Evolutionary conservation across 2,113 vertebrate species (phyloP).

Genomic region (Meriones unguiculatus): DNA sequence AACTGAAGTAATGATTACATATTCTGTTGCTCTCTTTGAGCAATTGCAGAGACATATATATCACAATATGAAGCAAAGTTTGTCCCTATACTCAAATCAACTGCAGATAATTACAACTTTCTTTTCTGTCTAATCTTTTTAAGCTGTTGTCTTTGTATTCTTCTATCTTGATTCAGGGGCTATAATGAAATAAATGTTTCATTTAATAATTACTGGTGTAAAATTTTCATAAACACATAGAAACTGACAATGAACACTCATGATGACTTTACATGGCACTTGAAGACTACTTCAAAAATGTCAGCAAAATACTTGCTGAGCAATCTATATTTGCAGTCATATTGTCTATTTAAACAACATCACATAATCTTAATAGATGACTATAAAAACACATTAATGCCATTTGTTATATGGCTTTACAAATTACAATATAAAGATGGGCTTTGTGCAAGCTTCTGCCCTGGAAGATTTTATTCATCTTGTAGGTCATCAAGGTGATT

Average conservation of each 20-base stretch:
- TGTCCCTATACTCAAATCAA: background rate
- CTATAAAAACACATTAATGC: slow-evolving; percentile 50
- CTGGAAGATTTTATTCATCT: slow-evolving; percentile 10
- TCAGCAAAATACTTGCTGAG: slow-evolving; percentile 35
- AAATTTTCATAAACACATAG: background rate
- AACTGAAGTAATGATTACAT: background rate
- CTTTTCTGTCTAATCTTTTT: background rate
- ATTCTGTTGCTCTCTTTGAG: background rate
- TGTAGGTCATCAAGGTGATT: background rate
- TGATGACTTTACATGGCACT: too few relatives aligned
- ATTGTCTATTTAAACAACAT: slow-evolving; percentile 48
- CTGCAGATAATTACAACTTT: background rate
- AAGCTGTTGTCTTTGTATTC: background rate
- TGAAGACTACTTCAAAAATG: background rate
- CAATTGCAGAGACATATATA: background rate
- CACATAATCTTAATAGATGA: slow-evolving; percentile 1
- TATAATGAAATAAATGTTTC: slow-evolving; percentile 15
- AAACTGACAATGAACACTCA: background rate
- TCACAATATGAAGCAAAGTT: background rate
- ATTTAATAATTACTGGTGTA: background rate
- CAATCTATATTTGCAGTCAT: slow-evolving; percentile 9
- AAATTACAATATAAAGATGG: background rate
- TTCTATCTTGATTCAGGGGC: background rate
- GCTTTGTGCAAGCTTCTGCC: slow-evolving; percentile 8
- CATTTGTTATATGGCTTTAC: background rate